These are phyloP conservation scores for Mylabris sibirica DNA, from an alignment of 2,888 invertebrate species.

Conservation along the genomic window DNA sequence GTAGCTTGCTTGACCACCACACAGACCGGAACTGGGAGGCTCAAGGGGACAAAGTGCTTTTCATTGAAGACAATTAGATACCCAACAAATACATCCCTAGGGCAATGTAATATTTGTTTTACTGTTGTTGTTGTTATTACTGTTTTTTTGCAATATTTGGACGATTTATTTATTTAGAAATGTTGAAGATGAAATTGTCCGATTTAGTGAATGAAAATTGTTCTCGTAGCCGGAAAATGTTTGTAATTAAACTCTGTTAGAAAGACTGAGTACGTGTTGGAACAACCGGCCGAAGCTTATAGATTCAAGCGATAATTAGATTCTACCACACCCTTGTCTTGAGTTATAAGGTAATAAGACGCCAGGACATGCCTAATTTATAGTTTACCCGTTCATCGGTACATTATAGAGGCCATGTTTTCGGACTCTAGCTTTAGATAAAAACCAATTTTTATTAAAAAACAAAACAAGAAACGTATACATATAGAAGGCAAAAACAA, in stretches of 20 bases:
- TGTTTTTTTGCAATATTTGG: background rate
- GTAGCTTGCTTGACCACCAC: constrained; percentile 55
- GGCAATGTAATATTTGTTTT: background rate
- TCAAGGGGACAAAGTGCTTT: constrained; percentile 26
- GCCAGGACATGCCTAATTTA: constrained; percentile 60
- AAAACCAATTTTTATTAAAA: constrained; percentile 48
- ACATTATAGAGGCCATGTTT: constrained; percentile 44
- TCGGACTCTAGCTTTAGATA: constrained; percentile 43
- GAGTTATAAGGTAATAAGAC: constrained; percentile 62
- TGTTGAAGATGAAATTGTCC: background rate
- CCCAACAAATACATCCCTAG: background rate
- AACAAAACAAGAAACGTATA: constrained; percentile 29
- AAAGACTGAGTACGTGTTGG: constrained; percentile 35
- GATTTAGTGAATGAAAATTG: background rate
- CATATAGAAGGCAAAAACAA: background rate
- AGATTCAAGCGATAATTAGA: constrained; percentile 60
- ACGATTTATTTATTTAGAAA: background rate
- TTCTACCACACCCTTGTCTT: constrained; percentile 61
- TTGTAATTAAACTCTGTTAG: constrained; percentile 35
- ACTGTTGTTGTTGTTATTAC: background rate
- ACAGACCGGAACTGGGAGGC: constrained; percentile 49
- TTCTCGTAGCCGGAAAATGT: constrained; percentile 39
- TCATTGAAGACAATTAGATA: background rate
- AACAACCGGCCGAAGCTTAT: constrained; percentile 50
- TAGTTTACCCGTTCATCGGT: constrained; percentile 56